Percentiles rank a stretch among this genome's conserved stretches.
These are phyloP conservation scores for Procavia capensis DNA, from an alignment of 2,113 vertebrate genomes.

Conservation along the genomic window DNA sequence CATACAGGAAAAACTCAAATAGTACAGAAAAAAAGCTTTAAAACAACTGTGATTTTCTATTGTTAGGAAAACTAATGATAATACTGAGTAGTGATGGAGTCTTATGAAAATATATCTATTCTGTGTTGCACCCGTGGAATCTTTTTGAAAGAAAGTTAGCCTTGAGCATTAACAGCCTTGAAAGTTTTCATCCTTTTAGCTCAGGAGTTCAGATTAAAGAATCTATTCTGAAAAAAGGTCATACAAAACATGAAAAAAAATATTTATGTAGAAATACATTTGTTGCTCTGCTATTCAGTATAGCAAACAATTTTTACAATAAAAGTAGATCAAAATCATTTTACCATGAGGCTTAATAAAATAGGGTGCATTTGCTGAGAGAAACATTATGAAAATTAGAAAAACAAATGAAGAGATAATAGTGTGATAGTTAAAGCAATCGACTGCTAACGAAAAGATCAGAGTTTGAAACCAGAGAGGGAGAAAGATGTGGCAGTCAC, in stretches of 20 bases:
- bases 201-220: conserved; percentile 6
- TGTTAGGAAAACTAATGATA: neutral
- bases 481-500: too few relatives aligned
- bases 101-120: neutral
- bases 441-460: too few relatives aligned
- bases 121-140: neutral
- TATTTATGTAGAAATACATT: neutral
- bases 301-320: neutral
- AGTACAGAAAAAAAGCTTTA: neutral
- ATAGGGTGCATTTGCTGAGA: neutral
- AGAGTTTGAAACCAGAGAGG: too few relatives aligned
- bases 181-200: neutral
- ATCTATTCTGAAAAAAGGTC: neutral
- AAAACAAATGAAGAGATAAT: neutral
- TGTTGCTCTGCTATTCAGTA: neutral
- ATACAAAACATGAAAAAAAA: conserved; percentile 13
- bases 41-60: neutral
- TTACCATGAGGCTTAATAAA: neutral
- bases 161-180: neutral
- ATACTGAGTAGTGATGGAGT: neutral
- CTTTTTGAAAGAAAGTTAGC: neutral
- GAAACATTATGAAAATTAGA: neutral
- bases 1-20: neutral
- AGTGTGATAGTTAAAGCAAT: too few relatives aligned
- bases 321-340: neutral